Conservation (phyloP, 2,113 vertebrate species). For the Albula glossodonta region DNA sequence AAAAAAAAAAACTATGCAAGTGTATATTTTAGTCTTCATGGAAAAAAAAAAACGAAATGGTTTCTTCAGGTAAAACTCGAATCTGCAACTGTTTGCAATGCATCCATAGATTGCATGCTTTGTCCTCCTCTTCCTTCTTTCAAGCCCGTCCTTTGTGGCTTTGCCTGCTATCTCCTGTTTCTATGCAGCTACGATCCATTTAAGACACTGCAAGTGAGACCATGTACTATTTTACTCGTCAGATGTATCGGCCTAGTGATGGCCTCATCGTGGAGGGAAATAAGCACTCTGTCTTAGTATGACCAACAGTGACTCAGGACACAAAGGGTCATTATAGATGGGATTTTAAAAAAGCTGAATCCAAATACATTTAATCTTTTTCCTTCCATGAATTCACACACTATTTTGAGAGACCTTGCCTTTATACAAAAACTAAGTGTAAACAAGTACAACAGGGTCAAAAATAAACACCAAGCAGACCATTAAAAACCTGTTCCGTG, state of each 20-base stretch:
- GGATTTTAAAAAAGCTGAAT: neutral
- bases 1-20: neutral
- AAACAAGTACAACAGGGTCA: neutral
- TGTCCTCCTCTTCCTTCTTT: neutral
- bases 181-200: neutral
- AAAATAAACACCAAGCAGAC: neutral
- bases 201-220: neutral
- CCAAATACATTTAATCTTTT: neutral
- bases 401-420: neutral
- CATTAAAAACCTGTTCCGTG: neutral
- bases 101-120: neutral
- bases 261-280: no score
- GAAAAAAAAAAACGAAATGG: neutral
- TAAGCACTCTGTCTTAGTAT: no score
- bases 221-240: no score
- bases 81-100: neutral
- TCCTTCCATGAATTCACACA: neutral
- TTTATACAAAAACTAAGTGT: neutral
- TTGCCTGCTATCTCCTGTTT: neutral
- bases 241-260: no score
- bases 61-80: neutral
- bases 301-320: no score
- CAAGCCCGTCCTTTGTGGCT: neutral
- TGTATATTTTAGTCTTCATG: neutral
- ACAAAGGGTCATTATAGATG: no score